Base-by-base conservation (phyloP, 2,888 invertebrate species). In the Linnaemya tessellans region DNA sequence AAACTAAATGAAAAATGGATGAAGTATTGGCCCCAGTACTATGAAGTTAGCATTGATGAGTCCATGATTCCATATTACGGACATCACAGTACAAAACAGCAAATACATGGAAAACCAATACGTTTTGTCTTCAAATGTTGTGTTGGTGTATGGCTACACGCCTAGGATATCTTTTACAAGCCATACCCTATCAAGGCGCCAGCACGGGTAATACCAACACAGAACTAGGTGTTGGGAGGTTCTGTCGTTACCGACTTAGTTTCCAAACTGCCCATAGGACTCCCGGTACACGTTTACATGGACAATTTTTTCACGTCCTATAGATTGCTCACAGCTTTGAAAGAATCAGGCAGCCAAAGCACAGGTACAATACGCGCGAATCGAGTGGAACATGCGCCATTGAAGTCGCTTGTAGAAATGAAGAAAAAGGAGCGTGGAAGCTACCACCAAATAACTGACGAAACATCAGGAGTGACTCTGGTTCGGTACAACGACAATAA, bases 61-160 rank as follows among this genome's bases (percentile, higher is more conserved):
- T 67, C 67, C 4, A 49, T 65, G 65, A 65, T 65, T 25, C 49
- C 65, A 49, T 65, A 65, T 49, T 64, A 64, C 22, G 64, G 62
- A 41, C 38, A 41, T 41, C 62, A 62, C 41, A 41, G 62, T 20
- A 41, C 41, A 38, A 41, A 62, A n/a, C 62, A 41, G 20, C 62
- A 41, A 10, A 62, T 62, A 18, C 62, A 62, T 41, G 41, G 38
- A 5, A 60, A 60, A 35, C 60, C 56, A 22, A 56, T 56, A 56
- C 49, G 35, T 35, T 35, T 35, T 35, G 35, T 3, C 35, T 35
- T 35, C 35, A 35, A 35, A 35, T 35, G 35, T 18, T 49, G 49
- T n/a, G n/a, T n/a, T n/a, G n/a, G n/a, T 49, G 49, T 18, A 49
- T n/a, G 49, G 18, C 20, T 51, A 9, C 3, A 51, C 51, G 51